Base-by-base conservation (phyloP, 2,888 invertebrate genomes). In the Leptura quadrifasciata region DNA sequence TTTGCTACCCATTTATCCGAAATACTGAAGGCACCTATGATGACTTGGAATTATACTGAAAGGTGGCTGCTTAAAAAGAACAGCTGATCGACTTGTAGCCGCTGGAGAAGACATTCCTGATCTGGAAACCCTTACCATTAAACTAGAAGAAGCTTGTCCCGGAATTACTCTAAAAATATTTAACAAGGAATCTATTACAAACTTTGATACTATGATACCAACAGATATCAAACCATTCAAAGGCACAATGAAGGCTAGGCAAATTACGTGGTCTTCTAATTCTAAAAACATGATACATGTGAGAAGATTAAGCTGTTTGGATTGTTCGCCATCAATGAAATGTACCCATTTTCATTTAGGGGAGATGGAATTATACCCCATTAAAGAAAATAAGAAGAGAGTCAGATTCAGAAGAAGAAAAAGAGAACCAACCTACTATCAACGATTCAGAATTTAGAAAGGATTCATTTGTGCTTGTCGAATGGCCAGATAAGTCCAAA, bases 191-290 rank as follows among this genome's bases (percentile, higher is more conserved):
- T 47, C n/a, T n/a, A 47, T 47, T 47, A 47, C 47, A 47, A 8
- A 47, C 8, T 10, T 47, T 4, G 47, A 47, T 47, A 47, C 2
- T 4, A 8, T 2, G n/a, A 47, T 47, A 4, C 47, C 2, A 47
- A 47, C 47, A 47, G n/a, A 47, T 47, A 2, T 47, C 10, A 47
- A 47, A 8, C n/a, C 47, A 47, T 15, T 47, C 47, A 8, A 47
- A 8, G 47, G 47, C n/a, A n/a, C 47, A 47, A 10, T 47, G n/a
- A 47, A 47, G 47, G 47, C 47, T 10, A 47, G n/a, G 8, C 15
- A 47, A 47, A 47, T 47, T 47, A 47, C 47, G 47, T 47, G 47
- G 47, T 47, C n/a, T 47, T 47, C 47, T 47, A 47, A n/a, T 47
- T 47, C 47, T 47, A 15, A 24, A 24, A 24, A 24, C 47, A 15